Evolutionary conservation across 2,888 invertebrate species (phyloP), one percentile per base, ranked within the genome.

Genomic region (Palloptera scutellata): DNA sequence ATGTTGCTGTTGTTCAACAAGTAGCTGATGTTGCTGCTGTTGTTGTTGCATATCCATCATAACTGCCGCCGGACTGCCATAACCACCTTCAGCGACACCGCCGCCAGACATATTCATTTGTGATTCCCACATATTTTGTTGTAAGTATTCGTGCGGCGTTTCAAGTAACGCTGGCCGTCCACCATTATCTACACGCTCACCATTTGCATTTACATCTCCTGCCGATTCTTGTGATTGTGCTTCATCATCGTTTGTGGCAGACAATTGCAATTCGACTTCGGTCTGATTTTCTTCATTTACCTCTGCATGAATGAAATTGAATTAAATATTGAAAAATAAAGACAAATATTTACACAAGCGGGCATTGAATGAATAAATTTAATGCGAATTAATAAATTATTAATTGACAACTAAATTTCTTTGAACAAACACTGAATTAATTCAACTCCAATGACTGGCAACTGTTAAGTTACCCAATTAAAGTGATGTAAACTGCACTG

Each of bases 121-220:
- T 6, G 54, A 40, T 53, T 81, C 81, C 83, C 81, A 82, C 52
- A 74, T 69, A 61, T 73, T 75, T 51, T 68, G 68, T 15, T 71
- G 70, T 15, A 73, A 70, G 71, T 81, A 81, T 54, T 83, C 82
- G 12, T 76, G 62, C 19, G 82, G 82, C 17, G 82, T 82, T 71
- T 81, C 80, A 30, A 82, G 72, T 59, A 82, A 67, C 43, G 80
- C 80, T n/a, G 80, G 80, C 20, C 81, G 77, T 15, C 6, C 48
- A 12, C 20, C 42, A 17, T 19, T 48, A n/a, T 10, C 42, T 1
- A 48, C 57, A 9, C 20, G 19, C n/a, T 52, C 52, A 12, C 51
- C 64, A 12, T 59, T 42, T 0, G 17, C 58, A 10, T 42, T 42
- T 30, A 30, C 30, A 30, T 30, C 30, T 2, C 6, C 41, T 13